Conservation (phyloP, 2,113 vertebrate species). For the Columba livia region DNA sequence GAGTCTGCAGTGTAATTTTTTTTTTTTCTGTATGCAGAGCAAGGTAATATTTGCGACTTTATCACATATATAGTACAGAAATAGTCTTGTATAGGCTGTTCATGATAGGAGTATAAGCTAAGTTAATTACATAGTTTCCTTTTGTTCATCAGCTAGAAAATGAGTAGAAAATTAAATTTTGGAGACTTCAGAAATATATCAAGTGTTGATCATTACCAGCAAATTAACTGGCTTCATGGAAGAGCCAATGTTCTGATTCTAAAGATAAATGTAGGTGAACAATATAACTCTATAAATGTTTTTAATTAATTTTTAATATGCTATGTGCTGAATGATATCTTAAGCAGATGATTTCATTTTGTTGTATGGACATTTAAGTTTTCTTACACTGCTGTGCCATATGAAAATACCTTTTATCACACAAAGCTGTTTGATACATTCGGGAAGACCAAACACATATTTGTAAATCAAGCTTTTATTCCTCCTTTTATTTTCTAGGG, state of each 20-base stretch:
- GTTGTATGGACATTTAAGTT: background rate
- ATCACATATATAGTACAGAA: background rate
- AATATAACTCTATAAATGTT: background rate
- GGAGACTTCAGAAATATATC: background rate
- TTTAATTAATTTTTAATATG: background rate
- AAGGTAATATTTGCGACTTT: background rate
- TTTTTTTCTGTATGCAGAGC: background rate
- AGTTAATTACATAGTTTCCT: conserved; percentile 14
- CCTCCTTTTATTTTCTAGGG: background rate
- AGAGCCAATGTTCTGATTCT: background rate
- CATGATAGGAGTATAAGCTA: background rate
- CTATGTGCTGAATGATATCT: background rate
- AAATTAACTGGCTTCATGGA: conserved; percentile 17
- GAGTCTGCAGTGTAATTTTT: background rate
- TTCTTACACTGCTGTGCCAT: background rate
- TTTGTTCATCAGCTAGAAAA: conserved; percentile 37
- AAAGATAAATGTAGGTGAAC: background rate
- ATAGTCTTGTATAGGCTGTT: background rate
- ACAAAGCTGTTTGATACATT: background rate
- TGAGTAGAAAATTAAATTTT: conserved; percentile 28
- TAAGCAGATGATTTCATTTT: background rate
- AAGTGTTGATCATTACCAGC: background rate
- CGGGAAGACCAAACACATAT: background rate
- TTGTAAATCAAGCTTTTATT: background rate
- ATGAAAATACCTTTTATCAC: background rate